Evolutionary conservation across 2,113 vertebrate genomes (phyloP).

Genomic region (Hiodon alosoides): DNA sequence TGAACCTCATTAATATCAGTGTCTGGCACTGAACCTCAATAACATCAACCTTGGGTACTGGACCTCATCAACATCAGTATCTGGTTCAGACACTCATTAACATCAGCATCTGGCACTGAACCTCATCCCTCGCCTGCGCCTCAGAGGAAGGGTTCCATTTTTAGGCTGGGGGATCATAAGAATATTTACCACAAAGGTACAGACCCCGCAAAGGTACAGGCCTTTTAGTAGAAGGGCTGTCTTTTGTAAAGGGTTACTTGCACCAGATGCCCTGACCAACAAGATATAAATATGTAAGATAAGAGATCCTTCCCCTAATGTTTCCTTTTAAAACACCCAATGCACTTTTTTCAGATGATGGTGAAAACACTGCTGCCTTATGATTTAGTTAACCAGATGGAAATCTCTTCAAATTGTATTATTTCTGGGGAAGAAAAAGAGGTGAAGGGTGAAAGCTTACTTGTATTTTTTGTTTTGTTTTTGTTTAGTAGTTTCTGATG

Average conservation of each 20-base stretch:
- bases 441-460: background rate
- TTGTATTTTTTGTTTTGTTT: background rate
- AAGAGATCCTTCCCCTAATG: slow-evolving; percentile 26
- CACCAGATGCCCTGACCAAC: slow-evolving; percentile 29
- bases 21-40: too few species aligned
- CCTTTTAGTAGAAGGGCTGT: background rate
- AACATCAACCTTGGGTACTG: too few species aligned
- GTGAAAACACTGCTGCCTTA: slow-evolving; percentile 22
- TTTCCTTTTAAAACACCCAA: slow-evolving; percentile 30
- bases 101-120: background rate
- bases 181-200: background rate
- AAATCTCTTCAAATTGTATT: slow-evolving; percentile 20
- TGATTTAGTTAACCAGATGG: slow-evolving; percentile 13
- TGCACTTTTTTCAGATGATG: slow-evolving; percentile 24
- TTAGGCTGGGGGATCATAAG: background rate
- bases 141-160: background rate
- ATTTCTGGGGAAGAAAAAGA: background rate
- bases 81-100: background rate
- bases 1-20: too few species aligned
- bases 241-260: background rate
- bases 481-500: background rate
- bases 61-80: background rate
- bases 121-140: background rate
- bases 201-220: background rate
- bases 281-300: slow-evolving; percentile 36